Base-by-base conservation (phyloP, 2,797 vertebrate genomes). In the Acanthis flammea region DNA sequence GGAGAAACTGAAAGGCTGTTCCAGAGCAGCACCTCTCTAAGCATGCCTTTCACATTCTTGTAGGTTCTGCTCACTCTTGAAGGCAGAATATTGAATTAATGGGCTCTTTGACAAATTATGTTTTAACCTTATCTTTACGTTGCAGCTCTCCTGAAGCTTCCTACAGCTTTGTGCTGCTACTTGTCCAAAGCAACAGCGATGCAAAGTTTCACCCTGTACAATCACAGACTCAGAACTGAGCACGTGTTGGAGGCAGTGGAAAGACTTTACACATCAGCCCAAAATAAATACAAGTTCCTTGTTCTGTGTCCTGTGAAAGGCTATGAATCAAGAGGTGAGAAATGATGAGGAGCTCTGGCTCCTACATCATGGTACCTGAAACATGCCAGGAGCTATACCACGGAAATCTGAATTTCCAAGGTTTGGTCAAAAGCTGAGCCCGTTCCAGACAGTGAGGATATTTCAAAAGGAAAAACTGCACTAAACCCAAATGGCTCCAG, bases 201-300 rank as follows among this genome's bases (percentile, higher is more conserved):
- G 33, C 72, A 41, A 95, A 89, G 15, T 7, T 68, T 35, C 41
- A 48, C 19, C 6, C 53, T 45, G 25, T 18, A 31, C 44, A 51
- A 72, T 17, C 57, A 39, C 13, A 78, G 79, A 86, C 55, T 90
- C 60, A 51, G 42, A 80, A 74, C 47, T 41, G 65, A 80, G 84
- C 86, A 92, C 3, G 0, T 81, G 65, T 8, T 66, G 72, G 88
- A 72, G 17, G 41, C 84, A 84, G 85, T 41, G 84, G 91, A 88
- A 94, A 94, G 55, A 86, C 58, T 83, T 91, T 61, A 88, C 13
- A 39, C 15, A 80, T 31, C 48, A 84, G 76, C 68, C 65, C n/a
- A 53, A 88, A 92, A 86, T 63, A 86, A 92, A 73, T 18, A 50
- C 19, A 86, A 92, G 78, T 92, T 95, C 73, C 87, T 63, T 60